Evolutionary conservation across 2,113 vertebrate species (phyloP), one percentile per base, ranked within the genome.

Genomic region (Diadophis punctatus): DNA sequence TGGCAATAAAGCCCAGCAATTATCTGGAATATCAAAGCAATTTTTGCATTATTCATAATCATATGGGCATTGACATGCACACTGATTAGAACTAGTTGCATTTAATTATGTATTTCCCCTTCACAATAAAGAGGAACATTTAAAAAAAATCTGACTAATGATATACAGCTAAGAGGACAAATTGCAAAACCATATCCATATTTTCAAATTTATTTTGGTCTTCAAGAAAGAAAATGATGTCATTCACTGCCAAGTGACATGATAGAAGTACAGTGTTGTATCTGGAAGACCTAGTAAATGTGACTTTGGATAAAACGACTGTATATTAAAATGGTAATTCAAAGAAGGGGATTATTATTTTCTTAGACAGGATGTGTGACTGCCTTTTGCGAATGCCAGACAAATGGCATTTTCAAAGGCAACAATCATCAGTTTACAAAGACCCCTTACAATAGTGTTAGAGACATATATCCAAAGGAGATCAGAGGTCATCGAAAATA

Each of bases 21-120:
- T 89, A 51, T 93, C 92, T 89, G 93, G 48, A 94, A 93, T 9
- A 0, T 90, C 94, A 93, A 93, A 94, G 93, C 90, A 93, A 91
- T 0, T 52, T 27, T 94, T 96, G 95, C 95, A 96, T 96, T 96
- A 97, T 97, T 96, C 96, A 96, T 96, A 94, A 93, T 14, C 91
- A 43, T 52, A 94, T 92, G 30, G 94, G 95, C 94, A 94, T 86
- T 93, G 94, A 94, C 94, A 96, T 94, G 92, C 94, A 92, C 95
- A 94, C 95, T 96, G 96, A 97, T 97, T 95, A 95, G 89, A 53
- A 92, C 95, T 94, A 95, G 91, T 96, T 93, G 89, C 9, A 1
- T 92, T 93, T 93, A 96, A 91, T 96, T 95, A 91, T 89, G 95
- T 93, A 95, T 95, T 94, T 95, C 93, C 53, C 55, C 16, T 9